Conservation (phyloP, 2,113 vertebrate genomes). For the Phaetusa simplex region DNA sequence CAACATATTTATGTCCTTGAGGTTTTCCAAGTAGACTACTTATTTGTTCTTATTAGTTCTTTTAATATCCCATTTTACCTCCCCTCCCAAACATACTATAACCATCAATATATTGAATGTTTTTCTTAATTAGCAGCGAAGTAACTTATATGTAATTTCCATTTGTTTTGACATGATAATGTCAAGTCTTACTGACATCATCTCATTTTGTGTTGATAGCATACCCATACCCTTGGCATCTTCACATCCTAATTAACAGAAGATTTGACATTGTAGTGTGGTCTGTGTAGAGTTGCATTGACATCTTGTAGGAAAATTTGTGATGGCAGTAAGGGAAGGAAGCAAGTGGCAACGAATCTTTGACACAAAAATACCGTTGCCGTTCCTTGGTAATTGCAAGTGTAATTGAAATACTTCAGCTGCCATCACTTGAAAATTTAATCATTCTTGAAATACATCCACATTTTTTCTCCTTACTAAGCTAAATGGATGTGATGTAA, state of each 20-base stretch:
- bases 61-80: not conserved
- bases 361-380: not conserved
- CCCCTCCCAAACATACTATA: not conserved
- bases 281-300: constrained; percentile 35
- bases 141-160: not conserved
- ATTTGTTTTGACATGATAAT: not conserved
- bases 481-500: not conserved
- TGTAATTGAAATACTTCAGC: not conserved
- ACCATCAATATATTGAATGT: not conserved
- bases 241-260: constrained; percentile 9
- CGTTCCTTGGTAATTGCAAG: not conserved
- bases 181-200: not conserved
- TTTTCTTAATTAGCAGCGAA: not conserved
- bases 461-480: not conserved
- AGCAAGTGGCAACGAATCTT: not conserved
- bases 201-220: not conserved
- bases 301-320: constrained; percentile 54
- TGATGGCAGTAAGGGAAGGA: not conserved
- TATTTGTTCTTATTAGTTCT: not conserved
- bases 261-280: constrained; percentile 1
- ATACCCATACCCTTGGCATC: not conserved
- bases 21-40: not conserved
- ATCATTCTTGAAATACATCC: not conserved
- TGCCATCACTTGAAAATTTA: not conserved
- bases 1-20: not conserved